Conservation (phyloP, 2,113 vertebrate species). For the Porphyrio hochstetteri region DNA sequence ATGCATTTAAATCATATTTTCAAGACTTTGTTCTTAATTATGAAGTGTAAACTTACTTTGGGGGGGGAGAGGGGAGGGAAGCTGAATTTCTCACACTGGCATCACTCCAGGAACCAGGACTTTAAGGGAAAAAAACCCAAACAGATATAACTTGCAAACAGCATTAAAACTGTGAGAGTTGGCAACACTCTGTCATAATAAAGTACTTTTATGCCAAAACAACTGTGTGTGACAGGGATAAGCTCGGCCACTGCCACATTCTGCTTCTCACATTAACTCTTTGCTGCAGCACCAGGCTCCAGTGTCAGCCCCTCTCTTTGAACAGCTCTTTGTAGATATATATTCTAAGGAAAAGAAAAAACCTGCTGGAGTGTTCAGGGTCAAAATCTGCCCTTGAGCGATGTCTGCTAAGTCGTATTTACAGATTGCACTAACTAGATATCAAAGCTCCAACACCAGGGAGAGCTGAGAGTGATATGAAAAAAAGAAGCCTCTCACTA, state of each 20-base stretch:
- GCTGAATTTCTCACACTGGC: background rate
- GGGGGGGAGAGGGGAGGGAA: accelerated
- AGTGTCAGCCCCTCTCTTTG: background rate
- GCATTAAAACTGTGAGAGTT: background rate
- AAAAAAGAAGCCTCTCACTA: background rate
- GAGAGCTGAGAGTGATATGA: constrained; percentile 18
- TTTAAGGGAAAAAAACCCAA: constrained; percentile 5
- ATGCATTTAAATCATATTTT: constrained; percentile 1
- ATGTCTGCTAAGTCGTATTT: constrained; percentile 28
- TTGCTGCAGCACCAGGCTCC: background rate
- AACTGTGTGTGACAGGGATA: constrained; percentile 22
- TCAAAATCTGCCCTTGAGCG: constrained; percentile 36
- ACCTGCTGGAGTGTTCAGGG: background rate
- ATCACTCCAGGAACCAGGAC: background rate
- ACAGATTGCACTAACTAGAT: constrained; percentile 33
- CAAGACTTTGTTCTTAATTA: constrained; percentile 31
- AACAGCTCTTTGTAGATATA: background rate
- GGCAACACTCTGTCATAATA: constrained; percentile 2
- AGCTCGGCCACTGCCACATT: background rate
- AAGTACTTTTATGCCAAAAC: constrained; percentile 37
- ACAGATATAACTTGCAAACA: background rate
- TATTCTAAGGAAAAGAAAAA: background rate
- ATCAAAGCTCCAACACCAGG: constrained; percentile 32
- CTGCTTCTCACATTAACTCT: background rate
- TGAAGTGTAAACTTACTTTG: background rate